Evolutionary conservation across 1,140 invertebrate genomes (phyloP).

Genomic region (Yoshiicerus persimilis): DNA sequence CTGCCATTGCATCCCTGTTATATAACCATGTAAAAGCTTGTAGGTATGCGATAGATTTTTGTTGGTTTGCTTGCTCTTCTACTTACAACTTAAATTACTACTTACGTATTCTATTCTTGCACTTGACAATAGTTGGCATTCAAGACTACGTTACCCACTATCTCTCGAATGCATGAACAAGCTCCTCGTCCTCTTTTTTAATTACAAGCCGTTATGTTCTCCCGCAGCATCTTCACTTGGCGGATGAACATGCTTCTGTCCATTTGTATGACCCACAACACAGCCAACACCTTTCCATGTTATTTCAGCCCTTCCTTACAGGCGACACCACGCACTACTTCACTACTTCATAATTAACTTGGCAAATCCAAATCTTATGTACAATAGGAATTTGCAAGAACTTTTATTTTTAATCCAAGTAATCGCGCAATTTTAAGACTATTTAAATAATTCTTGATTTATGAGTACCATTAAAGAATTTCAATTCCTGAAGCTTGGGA

Average conservation of each 20-base stretch:
- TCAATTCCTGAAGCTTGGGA: too few species aligned
- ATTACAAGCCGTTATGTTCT: neutral
- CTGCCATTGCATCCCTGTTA: neutral
- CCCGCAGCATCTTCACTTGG: neutral
- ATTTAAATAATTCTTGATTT: too few species aligned
- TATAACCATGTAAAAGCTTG: neutral
- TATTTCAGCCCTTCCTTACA: neutral
- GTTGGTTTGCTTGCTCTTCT: neutral
- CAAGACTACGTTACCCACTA: neutral
- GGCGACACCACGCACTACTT: neutral
- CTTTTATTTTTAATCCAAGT: too few species aligned
- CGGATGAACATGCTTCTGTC: neutral
- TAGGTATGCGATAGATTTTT: neutral
- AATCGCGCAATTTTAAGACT: too few species aligned
- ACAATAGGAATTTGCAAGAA: too few species aligned
- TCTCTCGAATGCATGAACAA: neutral
- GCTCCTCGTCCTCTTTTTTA: neutral
- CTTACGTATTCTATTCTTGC: neutral
- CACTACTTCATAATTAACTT: neutral
- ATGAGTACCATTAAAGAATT: too few species aligned
- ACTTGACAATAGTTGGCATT: neutral
- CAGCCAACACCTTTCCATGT: neutral
- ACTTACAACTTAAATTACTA: neutral
- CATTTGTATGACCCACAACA: neutral
- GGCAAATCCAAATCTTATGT: too few species aligned